Conservation (phyloP, 2,888 invertebrate genomes). For the Agrotis clavis region DNA sequence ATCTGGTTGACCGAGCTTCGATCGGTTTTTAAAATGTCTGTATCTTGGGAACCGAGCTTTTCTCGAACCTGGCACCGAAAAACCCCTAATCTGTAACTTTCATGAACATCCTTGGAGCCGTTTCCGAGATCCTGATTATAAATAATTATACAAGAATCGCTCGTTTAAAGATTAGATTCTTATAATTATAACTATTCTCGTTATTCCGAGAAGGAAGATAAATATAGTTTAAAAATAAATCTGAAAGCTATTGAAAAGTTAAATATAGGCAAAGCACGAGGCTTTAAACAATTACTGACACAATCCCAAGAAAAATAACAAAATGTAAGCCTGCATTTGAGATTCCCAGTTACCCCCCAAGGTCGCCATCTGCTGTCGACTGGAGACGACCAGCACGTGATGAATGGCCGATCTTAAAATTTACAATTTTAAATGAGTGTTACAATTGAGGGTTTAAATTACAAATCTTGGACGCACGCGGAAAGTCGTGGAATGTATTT, state of each 20-base stretch:
- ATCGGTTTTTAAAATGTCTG: too few species aligned
- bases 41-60: too few species aligned
- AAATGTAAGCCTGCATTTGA: constrained; percentile 39
- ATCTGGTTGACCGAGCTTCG: too few species aligned
- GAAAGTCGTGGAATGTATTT: constrained; percentile 80
- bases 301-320: constrained; percentile 48
- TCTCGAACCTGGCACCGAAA: too few species aligned
- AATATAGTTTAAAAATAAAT: neutral
- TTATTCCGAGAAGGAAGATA: too few species aligned
- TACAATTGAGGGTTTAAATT: constrained; percentile 81
- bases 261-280: constrained; percentile 21
- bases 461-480: constrained; percentile 73
- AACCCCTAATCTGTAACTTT: too few species aligned
- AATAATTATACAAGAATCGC: too few species aligned
- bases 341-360: constrained; percentile 57
- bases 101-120: too few species aligned
- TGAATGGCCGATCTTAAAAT: constrained; percentile 77
- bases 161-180: too few species aligned
- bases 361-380: constrained; percentile 61
- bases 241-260: constrained; percentile 1
- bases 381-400: constrained; percentile 69
- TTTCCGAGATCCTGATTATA: too few species aligned
- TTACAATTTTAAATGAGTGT: constrained; percentile 83
- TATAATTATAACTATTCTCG: too few species aligned
- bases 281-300: constrained; percentile 47